These are phyloP conservation scores for Festucalex cinctus DNA, from an alignment of 2,113 vertebrate genomes.

Conservation along the genomic window DNA sequence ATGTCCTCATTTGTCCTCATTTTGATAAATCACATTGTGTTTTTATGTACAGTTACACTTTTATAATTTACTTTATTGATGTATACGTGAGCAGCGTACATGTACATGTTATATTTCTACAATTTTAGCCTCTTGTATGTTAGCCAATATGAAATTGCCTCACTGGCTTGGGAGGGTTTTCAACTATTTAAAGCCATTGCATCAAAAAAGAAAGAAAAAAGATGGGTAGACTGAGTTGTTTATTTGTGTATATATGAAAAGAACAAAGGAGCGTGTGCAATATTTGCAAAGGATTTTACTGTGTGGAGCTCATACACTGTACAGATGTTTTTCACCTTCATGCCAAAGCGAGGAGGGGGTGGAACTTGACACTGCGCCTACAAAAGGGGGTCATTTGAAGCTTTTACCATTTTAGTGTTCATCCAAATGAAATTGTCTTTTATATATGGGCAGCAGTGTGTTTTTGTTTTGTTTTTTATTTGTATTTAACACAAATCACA, in stretches of 20 bases:
- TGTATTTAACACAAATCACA: slow-evolving; percentile 95
- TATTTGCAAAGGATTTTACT: slow-evolving; percentile 88
- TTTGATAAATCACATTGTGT: slow-evolving; percentile 49
- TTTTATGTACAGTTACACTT: slow-evolving; percentile 67
- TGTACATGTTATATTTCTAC: slow-evolving; percentile 80
- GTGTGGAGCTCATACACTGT: slow-evolving; percentile 89
- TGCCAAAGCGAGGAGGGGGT: slow-evolving; percentile 88
- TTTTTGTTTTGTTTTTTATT: slow-evolving; percentile 82
- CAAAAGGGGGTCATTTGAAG: slow-evolving; percentile 83
- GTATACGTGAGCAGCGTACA: slow-evolving; percentile 63
- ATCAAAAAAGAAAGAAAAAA: slow-evolving; percentile 32
- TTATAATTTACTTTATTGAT: slow-evolving; percentile 59
- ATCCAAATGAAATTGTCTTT: slow-evolving; percentile 84
- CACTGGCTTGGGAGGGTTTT: slow-evolving; percentile 69
- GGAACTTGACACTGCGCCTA: slow-evolving; percentile 75
- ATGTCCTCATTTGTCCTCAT: slow-evolving; percentile 45
- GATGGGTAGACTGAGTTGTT: slow-evolving; percentile 72
- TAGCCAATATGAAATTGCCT: slow-evolving; percentile 66
- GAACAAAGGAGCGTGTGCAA: slow-evolving; percentile 83
- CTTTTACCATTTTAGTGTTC: slow-evolving; percentile 88
- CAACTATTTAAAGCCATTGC: slow-evolving; percentile 61
- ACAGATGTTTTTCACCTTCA: slow-evolving; percentile 76
- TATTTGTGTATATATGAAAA: slow-evolving; percentile 75
- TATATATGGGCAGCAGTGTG: slow-evolving; percentile 85
- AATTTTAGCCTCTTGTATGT: slow-evolving; percentile 62